Evolutionary conservation across 2,113 vertebrate genomes (phyloP), one percentile per base, ranked within the genome.

Genomic region (Callionymus lyra): DNA sequence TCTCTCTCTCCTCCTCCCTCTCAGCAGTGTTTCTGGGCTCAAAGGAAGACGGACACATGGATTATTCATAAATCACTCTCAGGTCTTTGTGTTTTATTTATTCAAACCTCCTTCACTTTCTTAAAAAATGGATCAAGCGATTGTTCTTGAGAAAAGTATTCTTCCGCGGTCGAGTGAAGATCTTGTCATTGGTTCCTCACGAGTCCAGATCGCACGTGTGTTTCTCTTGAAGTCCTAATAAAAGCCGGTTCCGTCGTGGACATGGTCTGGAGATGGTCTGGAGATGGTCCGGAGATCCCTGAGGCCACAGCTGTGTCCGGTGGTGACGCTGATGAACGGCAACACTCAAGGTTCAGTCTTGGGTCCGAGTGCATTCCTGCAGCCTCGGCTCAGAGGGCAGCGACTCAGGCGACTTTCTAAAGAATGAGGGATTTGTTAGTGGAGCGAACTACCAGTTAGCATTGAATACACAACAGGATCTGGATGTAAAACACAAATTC

Each of bases 231-330:
- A 56, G 68, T 64, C 59, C 82, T 83, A 82, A 84, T 89, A 83
- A 66, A 61, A 52, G 70, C 62, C 56, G 9, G 10, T 53, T n/a
- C 72, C 70, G 70, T 78, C 9, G 59, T 84, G 80, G 87, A 76
- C 72, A 70, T 69, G 78, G 80, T 70, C 66, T 73, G 71, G 74
- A 77, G n/a, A n/a, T n/a, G n/a, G n/a, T n/a, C n/a, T 84, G 80
- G 87, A 76, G 70, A 70, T 69, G 78, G 80, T 70, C 66, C 72
- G 71, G 74, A 77, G 70, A 75, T 82, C 77, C 76, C 70, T 65
- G 65, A 8, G 70, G 75, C 72, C 73, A n/a, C n/a, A 74, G 67
- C 73, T 72, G 73, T 76, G 74, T 78, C 77, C 77, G 65, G 77
- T 73, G 74, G 70, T 74, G 68, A 74, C 47, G 56, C 64, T 79